Conservation (phyloP, 2,113 vertebrate genomes). For the Ia io region DNA sequence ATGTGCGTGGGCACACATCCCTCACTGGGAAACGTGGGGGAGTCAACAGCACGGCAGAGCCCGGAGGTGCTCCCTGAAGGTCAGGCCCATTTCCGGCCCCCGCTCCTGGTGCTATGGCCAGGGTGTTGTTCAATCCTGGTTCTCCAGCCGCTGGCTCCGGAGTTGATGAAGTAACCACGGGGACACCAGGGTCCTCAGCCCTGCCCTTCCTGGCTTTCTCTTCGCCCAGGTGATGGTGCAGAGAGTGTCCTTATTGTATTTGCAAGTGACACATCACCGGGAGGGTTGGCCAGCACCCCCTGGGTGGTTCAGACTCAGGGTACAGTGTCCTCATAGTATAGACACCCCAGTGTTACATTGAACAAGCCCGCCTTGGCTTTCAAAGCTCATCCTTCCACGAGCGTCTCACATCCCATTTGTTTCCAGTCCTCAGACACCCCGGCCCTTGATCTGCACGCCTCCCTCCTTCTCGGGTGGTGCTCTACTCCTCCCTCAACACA, state of each 20-base stretch:
- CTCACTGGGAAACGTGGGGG: accelerated
- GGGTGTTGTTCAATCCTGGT: too few species aligned
- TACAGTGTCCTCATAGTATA: not conserved
- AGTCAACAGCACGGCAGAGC: not conserved
- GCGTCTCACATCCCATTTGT: not conserved
- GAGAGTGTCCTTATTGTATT: not conserved
- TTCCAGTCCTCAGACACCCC: not conserved
- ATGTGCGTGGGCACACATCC: not conserved
- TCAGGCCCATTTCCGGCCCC: too few species aligned
- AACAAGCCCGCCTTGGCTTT: not conserved
- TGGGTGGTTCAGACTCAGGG: not conserved
- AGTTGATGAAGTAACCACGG: not conserved
- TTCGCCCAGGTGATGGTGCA: not conserved
- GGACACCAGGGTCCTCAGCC: not conserved
- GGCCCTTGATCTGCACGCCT: accelerated
- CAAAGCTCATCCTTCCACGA: not conserved
- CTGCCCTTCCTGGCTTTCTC: not conserved
- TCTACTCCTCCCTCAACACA: not conserved
- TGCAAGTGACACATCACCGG: too few species aligned
- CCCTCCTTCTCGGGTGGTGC: not conserved
- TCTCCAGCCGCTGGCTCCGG: not conserved
- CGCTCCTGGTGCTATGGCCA: not conserved
- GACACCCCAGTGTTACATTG: not conserved
- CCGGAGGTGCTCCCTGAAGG: accelerated
- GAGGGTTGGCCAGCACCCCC: too few species aligned